Percentiles rank a stretch among this genome's conserved stretches.
These are phyloP conservation scores for Drosophila neonasuta DNA, from an alignment of 2,888 invertebrate genomes.

Conservation along the genomic window DNA sequence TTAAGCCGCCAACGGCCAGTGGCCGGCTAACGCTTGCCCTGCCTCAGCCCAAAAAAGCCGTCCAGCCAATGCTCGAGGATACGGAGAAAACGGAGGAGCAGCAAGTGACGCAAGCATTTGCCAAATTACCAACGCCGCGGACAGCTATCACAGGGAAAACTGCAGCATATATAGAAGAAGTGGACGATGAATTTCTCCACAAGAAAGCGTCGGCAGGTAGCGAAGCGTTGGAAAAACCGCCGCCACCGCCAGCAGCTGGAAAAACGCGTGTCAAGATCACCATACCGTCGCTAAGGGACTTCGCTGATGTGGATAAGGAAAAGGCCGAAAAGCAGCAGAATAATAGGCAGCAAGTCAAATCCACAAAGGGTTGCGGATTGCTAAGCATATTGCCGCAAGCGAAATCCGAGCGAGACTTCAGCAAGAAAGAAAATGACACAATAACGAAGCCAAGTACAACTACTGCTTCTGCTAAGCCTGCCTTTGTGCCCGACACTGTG, in stretches of 20 bases:
- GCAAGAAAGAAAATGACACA: slow-evolving; percentile 38
- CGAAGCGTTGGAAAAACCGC: slow-evolving; percentile 61
- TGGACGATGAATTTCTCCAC: slow-evolving; percentile 86
- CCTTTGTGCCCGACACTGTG: slow-evolving; percentile 82
- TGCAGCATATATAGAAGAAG: slow-evolving; percentile 81
- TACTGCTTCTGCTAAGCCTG: slow-evolving; percentile 16
- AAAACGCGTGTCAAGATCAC: slow-evolving; percentile 85
- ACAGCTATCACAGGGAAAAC: neutral
- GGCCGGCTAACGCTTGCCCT: slow-evolving; percentile 59
- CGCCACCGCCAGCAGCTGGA: slow-evolving; percentile 60
- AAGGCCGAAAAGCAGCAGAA: slow-evolving; percentile 58
- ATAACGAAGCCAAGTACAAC: neutral
- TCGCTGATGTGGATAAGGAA: slow-evolving; percentile 77
- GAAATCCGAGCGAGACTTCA: slow-evolving; percentile 78
- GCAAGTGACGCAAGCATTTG: slow-evolving; percentile 64
- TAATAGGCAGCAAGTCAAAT: slow-evolving; percentile 23
- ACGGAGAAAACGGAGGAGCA: slow-evolving; percentile 31
- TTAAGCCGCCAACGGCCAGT: slow-evolving; percentile 18
- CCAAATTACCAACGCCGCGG: slow-evolving; percentile 79
- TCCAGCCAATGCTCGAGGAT: slow-evolving; percentile 5
- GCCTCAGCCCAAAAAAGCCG: slow-evolving; percentile 72
- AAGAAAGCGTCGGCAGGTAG: slow-evolving; percentile 83
- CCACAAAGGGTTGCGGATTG: slow-evolving; percentile 82
- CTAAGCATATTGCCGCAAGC: slow-evolving; percentile 88
- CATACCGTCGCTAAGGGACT: slow-evolving; percentile 86